Evolutionary conservation across 1,140 invertebrate species (phyloP).

Genomic region (Ganaspis sp.): DNA sequence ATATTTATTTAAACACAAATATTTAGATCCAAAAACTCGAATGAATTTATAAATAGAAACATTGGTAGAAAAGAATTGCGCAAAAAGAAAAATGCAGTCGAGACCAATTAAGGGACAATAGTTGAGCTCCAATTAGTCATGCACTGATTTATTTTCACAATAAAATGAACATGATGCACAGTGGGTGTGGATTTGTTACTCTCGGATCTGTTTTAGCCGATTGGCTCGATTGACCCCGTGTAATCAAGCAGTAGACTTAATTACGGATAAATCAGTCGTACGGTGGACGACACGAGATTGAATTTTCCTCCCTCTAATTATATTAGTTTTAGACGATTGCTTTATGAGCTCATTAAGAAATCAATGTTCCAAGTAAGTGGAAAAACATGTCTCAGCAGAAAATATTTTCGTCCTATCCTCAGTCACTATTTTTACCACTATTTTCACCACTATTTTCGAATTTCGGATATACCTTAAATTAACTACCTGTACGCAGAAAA

Average conservation of each 20-base stretch:
- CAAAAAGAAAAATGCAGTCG: background rate
- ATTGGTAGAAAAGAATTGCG: too few relatives aligned
- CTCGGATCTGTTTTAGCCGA: background rate
- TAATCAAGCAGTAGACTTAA: constrained; percentile 16
- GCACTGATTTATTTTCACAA: background rate
- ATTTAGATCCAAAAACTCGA: too few relatives aligned
- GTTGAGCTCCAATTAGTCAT: background rate
- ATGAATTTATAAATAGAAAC: too few relatives aligned
- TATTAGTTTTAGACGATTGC: constrained; percentile 20
- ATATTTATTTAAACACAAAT: too few relatives aligned
- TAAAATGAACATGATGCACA: background rate
- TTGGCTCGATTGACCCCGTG: constrained; percentile 2
- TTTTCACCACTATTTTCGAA: too few relatives aligned
- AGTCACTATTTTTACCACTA: too few relatives aligned
- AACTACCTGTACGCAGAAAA: too few relatives aligned
- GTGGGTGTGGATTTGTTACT: background rate
- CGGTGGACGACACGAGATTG: constrained; percentile 16
- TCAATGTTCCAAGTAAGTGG: background rate
- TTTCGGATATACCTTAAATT: too few relatives aligned
- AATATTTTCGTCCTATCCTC: too few relatives aligned
- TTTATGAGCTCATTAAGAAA: background rate
- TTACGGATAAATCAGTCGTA: constrained; percentile 11
- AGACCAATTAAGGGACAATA: background rate
- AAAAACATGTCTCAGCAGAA: background rate
- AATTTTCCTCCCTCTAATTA: constrained; percentile 21